These are phyloP conservation scores for Silurus asotus DNA, from an alignment of 2,113 vertebrate species.

Conservation along the genomic window DNA sequence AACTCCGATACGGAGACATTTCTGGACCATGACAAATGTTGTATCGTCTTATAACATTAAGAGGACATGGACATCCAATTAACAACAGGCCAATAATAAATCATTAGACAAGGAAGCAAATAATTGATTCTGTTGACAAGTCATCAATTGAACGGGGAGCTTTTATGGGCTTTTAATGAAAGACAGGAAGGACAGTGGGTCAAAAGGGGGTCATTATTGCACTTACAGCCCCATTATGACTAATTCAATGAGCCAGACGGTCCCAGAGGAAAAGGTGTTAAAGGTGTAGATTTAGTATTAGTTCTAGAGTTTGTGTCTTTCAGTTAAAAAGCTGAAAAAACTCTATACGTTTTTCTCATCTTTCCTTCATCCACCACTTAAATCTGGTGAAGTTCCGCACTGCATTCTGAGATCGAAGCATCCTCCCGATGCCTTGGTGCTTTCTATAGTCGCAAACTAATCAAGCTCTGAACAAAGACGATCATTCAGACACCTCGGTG, in stretches of 20 bases:
- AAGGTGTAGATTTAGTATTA: neutral
- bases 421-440: neutral
- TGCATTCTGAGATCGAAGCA: neutral
- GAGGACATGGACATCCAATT: neutral
- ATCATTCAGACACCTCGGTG: neutral
- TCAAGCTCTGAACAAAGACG: neutral
- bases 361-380: neutral
- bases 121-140: constrained; percentile 5
- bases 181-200: neutral
- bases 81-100: neutral
- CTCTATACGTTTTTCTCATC: neutral
- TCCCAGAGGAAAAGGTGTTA: neutral
- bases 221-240: neutral
- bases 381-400: neutral
- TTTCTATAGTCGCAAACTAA: constrained; percentile 1
- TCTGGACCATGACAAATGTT: neutral
- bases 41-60: neutral
- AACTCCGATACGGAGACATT: neutral
- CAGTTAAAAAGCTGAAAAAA: neutral
- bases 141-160: neutral
- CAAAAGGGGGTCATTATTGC: neutral
- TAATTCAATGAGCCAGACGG: neutral
- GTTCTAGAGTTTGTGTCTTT: neutral
- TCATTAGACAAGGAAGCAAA: neutral
- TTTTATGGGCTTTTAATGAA: neutral